Evolutionary conservation across 2,797 vertebrate species (phyloP), one percentile per base, ranked within the genome.

Genomic region (Dicrostonyx torquatus): DNA sequence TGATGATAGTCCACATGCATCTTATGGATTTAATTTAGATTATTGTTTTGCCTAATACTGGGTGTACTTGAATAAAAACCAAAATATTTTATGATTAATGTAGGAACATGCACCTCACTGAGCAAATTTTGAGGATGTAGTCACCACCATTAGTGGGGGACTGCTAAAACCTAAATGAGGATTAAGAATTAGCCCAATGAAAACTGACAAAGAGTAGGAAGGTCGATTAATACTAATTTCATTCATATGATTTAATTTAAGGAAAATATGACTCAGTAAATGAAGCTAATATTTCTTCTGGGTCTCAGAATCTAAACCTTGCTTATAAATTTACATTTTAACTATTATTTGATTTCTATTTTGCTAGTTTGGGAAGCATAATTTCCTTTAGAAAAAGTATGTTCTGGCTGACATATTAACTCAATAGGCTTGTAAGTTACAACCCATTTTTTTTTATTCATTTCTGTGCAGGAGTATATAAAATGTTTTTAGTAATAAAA

Each of bases 401-500:
- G 91, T 96, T 97, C 50, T 6, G 94, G 45, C 84, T 87, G 92
- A 90, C 58, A 29, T 95, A 85, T 80, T 34, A 24, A 94, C 24
- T 90, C 53, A 79, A 11, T 53, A 53, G 66, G 45, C 66, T 93
- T 93, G 85, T 76, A 89, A 91, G 89, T 80, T 91, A 87, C 11
- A 94, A 43, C 14, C 62, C 66, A 62, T 91, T 64, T 93, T 87
- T 87, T 77, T 77, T 34, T 45, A 75, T 55, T 40, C 1, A 18
- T 82, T 89, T 82, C 83, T 90, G 94, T 95, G 90, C 18, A 94
- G 15, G 92, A 94, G 77, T 95, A 87, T 86, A 95, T 94, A 92
- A 48, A 88, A 82, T 92, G 82, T 92, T 90, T 95, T 90, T 95
- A 92, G 17, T 34, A 95, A 53, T 91, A 92, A 96, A 93, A 53